Evolutionary conservation across 2,888 invertebrate species (phyloP), one percentile per base, ranked within the genome.

Genomic region (Pristionchus arcanus): DNA sequence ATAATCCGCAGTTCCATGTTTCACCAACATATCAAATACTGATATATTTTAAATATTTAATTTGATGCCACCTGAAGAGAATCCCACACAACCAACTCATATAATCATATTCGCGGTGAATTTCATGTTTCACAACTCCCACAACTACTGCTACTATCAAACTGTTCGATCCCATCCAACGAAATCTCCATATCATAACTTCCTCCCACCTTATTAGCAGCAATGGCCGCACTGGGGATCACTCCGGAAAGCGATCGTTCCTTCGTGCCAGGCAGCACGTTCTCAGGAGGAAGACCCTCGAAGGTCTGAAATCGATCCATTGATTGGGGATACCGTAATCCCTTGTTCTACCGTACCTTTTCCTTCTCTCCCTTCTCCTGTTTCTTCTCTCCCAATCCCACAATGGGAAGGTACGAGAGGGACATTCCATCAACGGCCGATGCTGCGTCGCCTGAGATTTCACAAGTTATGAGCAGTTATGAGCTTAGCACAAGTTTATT

Each of bases 361-460:
- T 92, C 92, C 71, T 88, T 86, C n/a, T 91, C 91, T n/a, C 77
- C 89, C 68, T 91, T 91, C 84, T 90, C 91, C 16, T 91, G 90
- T 37, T 81, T 87, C 68, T 77, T 77, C 77, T 98, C 97, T 83
- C 92, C 91, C 77, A 92, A 81, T 37, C 98, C 98, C 91, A 99
- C 97, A 63, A 97, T 97, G 95, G 98, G 98, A 89, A 99, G 96
- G 96, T 98, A 99, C 74, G 98, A 97, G 42, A 99, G 96, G 16
- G 99, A 99, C 95, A 97, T 97, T 96, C 98, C 98, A 95, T 99
- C 99, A 59, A 97, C 97, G 1, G 99, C 94, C 21, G 91, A 90
- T n/a, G 92, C 91, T 11, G 93, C 92, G 81, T 94, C 94, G 16
- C 91, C 90, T 66, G 89, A 88, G 66, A 91, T 91, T 15, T 16